phyloP scores from a whole-genome alignment of 2,888 invertebrate species.

The Tenodera sinensis region DNA sequence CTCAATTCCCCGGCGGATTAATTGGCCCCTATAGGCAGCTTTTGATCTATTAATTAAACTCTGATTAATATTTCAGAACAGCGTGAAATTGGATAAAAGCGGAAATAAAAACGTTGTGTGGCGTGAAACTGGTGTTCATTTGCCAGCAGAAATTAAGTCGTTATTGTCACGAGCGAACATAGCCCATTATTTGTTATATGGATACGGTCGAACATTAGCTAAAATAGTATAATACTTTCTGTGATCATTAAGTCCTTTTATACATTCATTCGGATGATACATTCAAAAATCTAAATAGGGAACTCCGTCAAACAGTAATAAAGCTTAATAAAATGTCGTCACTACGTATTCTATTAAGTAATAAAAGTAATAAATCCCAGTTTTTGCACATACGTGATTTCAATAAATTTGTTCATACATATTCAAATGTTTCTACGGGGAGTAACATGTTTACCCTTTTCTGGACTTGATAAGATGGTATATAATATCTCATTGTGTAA shows the following conservation, averaged over 20 bases:
- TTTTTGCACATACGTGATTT: too few relatives aligned
- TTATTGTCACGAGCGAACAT: background rate
- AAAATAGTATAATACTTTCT: background rate
- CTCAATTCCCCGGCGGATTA: background rate
- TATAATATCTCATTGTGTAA: too few relatives aligned
- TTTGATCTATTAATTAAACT: background rate
- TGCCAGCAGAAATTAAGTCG: background rate
- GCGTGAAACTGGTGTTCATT: background rate
- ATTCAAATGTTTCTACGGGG: too few relatives aligned
- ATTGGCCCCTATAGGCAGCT: background rate
- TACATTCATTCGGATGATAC: background rate
- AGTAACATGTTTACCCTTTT: too few relatives aligned
- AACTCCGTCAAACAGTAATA: too few relatives aligned
- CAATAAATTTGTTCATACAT: too few relatives aligned
- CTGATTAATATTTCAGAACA: background rate
- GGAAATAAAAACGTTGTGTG: background rate
- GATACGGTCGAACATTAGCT: background rate
- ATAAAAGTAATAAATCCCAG: too few relatives aligned
- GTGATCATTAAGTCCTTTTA: background rate
- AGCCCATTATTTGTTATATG: background rate
- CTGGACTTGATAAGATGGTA: too few relatives aligned
- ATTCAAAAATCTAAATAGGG: background rate
- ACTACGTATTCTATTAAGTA: too few relatives aligned
- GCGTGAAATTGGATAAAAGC: background rate
- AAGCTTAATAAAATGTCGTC: too few relatives aligned